A percentile compares a stretch with the other conserved stretches of the same genome.
Conservation (phyloP, 2,888 invertebrate species). For the Danaus chrysippus region DNA sequence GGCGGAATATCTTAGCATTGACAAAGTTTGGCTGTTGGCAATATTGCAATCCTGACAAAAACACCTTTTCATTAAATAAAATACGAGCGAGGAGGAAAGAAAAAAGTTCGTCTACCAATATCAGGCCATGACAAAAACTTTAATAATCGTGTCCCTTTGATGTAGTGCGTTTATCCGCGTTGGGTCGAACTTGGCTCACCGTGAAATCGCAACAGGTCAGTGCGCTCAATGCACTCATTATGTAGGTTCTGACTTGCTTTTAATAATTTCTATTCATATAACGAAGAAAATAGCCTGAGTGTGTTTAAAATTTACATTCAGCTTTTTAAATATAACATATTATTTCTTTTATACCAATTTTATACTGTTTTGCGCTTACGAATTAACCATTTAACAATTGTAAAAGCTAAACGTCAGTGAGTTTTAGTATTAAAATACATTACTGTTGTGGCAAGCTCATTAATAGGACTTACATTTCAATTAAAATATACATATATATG, state of each 20-base stretch:
- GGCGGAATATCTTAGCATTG: too few species aligned
- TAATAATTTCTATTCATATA: constrained; percentile 18
- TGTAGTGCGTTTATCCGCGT: constrained; percentile 33
- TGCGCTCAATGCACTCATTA: constrained; percentile 53
- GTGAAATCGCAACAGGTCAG: constrained; percentile 73
- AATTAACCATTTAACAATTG: not conserved
- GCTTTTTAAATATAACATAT: not conserved
- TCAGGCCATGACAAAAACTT: constrained; percentile 23
- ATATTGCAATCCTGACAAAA: too few species aligned
- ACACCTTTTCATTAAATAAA: too few species aligned
- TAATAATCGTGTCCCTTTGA: constrained; percentile 34
- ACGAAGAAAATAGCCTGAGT: not conserved
- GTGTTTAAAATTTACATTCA: not conserved
- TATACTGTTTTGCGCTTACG: not conserved
- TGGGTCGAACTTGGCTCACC: constrained; percentile 53
- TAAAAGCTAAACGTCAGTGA: not conserved
- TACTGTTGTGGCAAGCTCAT: constrained; percentile 8
- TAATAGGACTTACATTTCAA: constrained; percentile 13
- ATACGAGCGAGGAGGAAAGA: not conserved
- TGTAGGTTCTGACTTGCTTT: constrained; percentile 22
- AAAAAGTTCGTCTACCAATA: constrained; percentile 10
- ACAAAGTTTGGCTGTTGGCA: too few species aligned
- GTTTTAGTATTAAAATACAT: constrained; percentile 6
- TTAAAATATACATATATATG: constrained; percentile 11
- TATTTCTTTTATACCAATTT: not conserved